phyloP scores from a whole-genome alignment of 2,113 vertebrate species.

The Hiodon alosoides region DNA sequence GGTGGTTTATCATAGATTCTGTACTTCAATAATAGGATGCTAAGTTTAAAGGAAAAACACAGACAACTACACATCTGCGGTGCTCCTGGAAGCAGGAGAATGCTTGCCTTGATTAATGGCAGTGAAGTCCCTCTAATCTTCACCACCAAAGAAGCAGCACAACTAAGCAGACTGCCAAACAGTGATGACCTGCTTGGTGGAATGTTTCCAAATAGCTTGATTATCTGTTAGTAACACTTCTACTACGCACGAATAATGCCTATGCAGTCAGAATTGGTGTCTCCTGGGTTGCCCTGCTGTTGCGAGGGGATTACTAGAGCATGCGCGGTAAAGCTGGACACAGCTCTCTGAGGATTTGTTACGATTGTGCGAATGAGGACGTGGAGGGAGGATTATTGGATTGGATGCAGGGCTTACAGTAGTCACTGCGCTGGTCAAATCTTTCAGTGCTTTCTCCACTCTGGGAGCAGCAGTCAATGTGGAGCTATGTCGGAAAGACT shows the following conservation, averaged over 20 bases:
- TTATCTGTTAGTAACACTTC: neutral
- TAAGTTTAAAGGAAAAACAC: too few relatives aligned
- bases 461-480: neutral
- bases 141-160: neutral
- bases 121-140: constrained; percentile 14
- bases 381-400: constrained; percentile 18
- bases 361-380: neutral
- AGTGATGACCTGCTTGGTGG: neutral
- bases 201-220: too few relatives aligned
- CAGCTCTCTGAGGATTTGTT: constrained; percentile 10
- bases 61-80: too few relatives aligned
- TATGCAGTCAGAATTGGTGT: neutral
- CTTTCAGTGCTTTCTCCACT: constrained; percentile 1
- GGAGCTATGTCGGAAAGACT: neutral
- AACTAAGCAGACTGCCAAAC: neutral
- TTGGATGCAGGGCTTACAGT: constrained; percentile 1
- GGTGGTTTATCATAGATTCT: too few relatives aligned
- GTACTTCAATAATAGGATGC: too few relatives aligned
- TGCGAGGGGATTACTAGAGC: neutral
- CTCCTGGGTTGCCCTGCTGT: neutral
- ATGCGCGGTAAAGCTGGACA: neutral
- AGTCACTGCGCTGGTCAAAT: neutral
- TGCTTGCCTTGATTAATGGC: neutral
- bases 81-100: too few relatives aligned
- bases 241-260: neutral